Evolutionary conservation across 2,113 vertebrate genomes (phyloP).

Genomic region (Tenrec ecaudatus): DNA sequence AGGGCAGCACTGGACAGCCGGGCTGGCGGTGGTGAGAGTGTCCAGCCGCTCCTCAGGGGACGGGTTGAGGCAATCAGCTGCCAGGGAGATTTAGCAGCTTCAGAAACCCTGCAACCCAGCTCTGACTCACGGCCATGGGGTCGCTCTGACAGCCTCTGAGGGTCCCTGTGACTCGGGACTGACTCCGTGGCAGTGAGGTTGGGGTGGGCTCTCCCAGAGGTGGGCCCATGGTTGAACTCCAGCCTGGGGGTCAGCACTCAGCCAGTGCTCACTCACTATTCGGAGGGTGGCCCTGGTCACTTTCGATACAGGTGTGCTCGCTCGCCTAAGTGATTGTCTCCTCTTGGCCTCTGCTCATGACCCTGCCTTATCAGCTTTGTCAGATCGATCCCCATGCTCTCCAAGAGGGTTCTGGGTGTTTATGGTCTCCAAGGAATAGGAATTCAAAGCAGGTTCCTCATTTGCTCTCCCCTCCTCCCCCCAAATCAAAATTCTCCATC

Average conservation of each 20-base stretch:
- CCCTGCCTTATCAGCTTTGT: neutral
- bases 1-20: too few species aligned
- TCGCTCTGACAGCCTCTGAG: too few species aligned
- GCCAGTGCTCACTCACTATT: neutral
- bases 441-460: slow-evolving; percentile 59
- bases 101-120: too few species aligned
- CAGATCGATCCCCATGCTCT: neutral
- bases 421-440: slow-evolving; percentile 45
- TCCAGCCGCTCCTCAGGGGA: too few species aligned
- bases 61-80: too few species aligned
- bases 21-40: too few species aligned
- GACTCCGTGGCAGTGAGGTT: too few species aligned
- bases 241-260: neutral
- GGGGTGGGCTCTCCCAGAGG: neutral
- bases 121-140: too few species aligned
- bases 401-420: slow-evolving; percentile 22
- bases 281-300: accelerated
- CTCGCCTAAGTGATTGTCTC: accelerated
- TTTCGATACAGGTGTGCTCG: accelerated
- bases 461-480: neutral
- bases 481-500: slow-evolving; percentile 14
- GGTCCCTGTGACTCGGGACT: too few species aligned
- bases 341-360: accelerated
- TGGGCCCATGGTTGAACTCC: neutral
- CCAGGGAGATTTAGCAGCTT: too few species aligned